Base-by-base conservation (phyloP, 2,888 invertebrate species). In the Andrena marginata region DNA sequence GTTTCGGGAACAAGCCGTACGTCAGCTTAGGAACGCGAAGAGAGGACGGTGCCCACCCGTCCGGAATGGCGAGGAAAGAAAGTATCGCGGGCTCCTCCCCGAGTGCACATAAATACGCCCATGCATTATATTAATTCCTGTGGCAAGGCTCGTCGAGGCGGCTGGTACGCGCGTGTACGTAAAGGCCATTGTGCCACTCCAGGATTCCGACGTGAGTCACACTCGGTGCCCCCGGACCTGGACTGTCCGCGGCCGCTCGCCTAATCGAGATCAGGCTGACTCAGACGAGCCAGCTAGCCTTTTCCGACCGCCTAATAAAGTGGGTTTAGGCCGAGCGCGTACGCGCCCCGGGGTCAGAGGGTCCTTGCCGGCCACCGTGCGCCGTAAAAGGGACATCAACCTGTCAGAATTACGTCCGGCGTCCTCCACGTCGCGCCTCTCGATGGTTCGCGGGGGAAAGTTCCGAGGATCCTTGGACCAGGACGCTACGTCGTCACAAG, bases 251-350 rank as follows among this genome's bases (percentile, higher is more conserved):
- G 68, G 73, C 69, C 83, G 81, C 74, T 75, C 76, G 83, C 85
- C 82, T 89, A 90, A 89, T 88, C 90, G 88, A 89, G 89, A 89
- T 84, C 87, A 77, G 69, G 87, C 85, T 90, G 90, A 90, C 88
- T 90, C 90, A 89, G 77, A 80, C 82, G 64, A 42, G 78, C 73
- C 80, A 48, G 72, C 69, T 51, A 68, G 62, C 78, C 77, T 78
- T 23, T 81, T 65, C 73, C 51, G 54, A 59, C 75, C 76, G 75
- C 85, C 89, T 89, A 90, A 89, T 87, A 87, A 89, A 89, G 88
- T 82, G 77, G 76, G 69, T 78, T 88, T 89, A 85, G 82, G 82
- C 88, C 89, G 81, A n/a, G 64, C 65, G 33, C 31, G 56, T 51
- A 23, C 23, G n/a, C 23, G 51, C 64, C 42, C 16, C 48, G 62